Percentiles rank a stretch among this genome's conserved stretches.
Evolutionary conservation across 1,140 invertebrate species (phyloP).

Genomic region (Drosophila grimshawi): DNA sequence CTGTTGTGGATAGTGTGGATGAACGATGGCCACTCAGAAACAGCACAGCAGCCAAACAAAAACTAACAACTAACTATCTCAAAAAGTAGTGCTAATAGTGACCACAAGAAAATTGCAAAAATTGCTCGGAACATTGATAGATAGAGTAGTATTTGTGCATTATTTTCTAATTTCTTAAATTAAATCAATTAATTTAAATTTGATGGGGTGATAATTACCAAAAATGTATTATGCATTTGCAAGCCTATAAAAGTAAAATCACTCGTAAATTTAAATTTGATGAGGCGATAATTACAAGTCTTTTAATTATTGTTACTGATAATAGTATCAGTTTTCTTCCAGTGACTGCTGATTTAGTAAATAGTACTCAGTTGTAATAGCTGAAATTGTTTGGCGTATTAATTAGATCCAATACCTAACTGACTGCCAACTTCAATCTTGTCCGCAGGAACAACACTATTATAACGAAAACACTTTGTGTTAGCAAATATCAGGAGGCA

Average conservation of each 20-base stretch:
- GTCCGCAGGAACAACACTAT: neutral
- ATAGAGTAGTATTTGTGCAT: neutral
- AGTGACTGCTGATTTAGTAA: neutral
- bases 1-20: neutral
- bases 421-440: neutral
- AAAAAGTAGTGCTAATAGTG: constrained; percentile 15
- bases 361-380: too few relatives aligned
- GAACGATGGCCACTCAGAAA: constrained; percentile 37
- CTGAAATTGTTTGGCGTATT: neutral
- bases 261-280: too few relatives aligned
- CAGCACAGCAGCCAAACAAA: constrained; percentile 40
- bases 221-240: too few relatives aligned
- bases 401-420: constrained; percentile 8
- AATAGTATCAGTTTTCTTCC: too few relatives aligned
- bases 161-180: too few relatives aligned
- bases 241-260: too few relatives aligned
- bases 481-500: constrained; percentile 56
- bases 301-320: too few relatives aligned
- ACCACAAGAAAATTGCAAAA: constrained; percentile 9
- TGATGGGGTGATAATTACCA: too few relatives aligned
- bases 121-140: neutral
- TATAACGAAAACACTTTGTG: constrained; percentile 6
- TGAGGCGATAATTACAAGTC: too few relatives aligned
- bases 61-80: constrained; percentile 14
- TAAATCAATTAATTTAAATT: too few relatives aligned